A percentile compares a stretch with the other conserved stretches of the same genome.
These are phyloP conservation scores for Cotesia vestalis DNA, from an alignment of 1,140 invertebrate genomes.

Conservation along the genomic window DNA sequence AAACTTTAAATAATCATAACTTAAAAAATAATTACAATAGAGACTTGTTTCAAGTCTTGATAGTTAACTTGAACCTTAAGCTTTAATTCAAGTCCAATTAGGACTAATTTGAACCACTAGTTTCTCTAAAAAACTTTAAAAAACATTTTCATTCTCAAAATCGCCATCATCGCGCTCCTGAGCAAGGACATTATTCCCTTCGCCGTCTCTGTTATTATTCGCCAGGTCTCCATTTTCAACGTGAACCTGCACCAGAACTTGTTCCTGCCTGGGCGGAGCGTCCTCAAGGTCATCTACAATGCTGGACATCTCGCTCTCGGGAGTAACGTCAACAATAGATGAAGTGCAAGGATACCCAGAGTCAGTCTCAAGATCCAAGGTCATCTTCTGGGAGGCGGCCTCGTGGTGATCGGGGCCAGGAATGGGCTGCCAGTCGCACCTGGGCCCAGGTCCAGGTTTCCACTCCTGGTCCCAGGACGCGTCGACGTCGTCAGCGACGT, in stretches of 20 bases:
- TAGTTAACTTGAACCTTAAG: too few species aligned
- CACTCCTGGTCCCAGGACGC: too few species aligned
- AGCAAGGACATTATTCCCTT: slow-evolving; percentile 64
- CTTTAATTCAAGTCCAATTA: too few species aligned
- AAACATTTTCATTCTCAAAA: slow-evolving; percentile 59
- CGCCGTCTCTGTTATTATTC: slow-evolving; percentile 68
- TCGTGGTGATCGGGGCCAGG: slow-evolving; percentile 21
- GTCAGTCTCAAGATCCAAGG: slow-evolving; percentile 56
- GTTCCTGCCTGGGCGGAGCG: slow-evolving; percentile 38
- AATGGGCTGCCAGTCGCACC: too few species aligned
- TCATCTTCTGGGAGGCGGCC: slow-evolving; percentile 47
- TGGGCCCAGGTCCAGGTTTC: too few species aligned
- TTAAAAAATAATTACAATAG: too few species aligned
- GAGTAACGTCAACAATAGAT: slow-evolving; percentile 55
- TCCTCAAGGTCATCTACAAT: slow-evolving; percentile 46
- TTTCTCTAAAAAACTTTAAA: slow-evolving; percentile 41
- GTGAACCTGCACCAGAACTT: slow-evolving; percentile 44
- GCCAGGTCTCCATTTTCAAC: slow-evolving; percentile 69
- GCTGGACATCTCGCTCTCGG: slow-evolving; percentile 51
- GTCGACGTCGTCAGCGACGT: neutral
- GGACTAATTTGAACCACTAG: too few species aligned
- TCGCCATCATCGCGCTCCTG: slow-evolving; percentile 13
- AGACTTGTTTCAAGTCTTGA: too few species aligned
- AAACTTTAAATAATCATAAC: too few species aligned
- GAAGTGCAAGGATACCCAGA: slow-evolving; percentile 67